phyloP scores from a whole-genome alignment of 37 sponge, comb jelly and placozoan species.

The Halichondria panicea region DNA sequence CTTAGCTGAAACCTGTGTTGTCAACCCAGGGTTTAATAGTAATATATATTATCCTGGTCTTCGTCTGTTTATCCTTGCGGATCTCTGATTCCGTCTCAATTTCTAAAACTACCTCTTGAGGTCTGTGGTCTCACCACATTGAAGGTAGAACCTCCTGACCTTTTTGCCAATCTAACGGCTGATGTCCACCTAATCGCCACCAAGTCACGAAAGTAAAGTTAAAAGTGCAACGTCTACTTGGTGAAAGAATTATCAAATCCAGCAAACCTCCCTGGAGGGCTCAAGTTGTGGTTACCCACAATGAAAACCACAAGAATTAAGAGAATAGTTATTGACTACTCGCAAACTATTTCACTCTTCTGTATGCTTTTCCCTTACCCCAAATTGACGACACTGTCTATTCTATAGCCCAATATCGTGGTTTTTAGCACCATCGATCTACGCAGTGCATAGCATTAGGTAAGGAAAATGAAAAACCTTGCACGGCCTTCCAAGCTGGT shows the following conservation, averaged over 20 bases:
- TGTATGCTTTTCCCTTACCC: conserved; percentile 17
- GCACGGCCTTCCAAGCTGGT: too few species aligned
- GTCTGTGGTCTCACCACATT: conserved; percentile 2
- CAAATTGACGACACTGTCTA: not conserved
- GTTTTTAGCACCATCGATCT: conserved; percentile 7
- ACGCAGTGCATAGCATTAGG: conserved; percentile 7
- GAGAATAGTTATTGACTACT: conserved; percentile 7
- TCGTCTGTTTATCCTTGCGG: not conserved
- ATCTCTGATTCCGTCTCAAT: too few species aligned
- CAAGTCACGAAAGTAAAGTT: too few species aligned
- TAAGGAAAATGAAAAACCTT: not conserved
- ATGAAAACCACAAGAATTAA: conserved; percentile 12
- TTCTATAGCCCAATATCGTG: conserved; percentile 3
- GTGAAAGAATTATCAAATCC: not conserved
- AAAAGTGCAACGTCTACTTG: conserved; percentile 6
- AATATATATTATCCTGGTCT: not conserved
- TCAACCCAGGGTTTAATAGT: not conserved
- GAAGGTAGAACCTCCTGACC: conserved; percentile 3
- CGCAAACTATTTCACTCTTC: conserved; percentile 17
- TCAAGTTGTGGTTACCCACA: conserved; percentile 11
- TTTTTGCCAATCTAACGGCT: conserved; percentile 5
- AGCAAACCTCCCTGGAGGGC: conserved; percentile 9
- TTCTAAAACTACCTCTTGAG: not conserved
- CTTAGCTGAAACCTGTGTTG: not conserved
- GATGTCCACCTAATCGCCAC: conserved; percentile 2